Evolutionary conservation across 2,797 vertebrate species (phyloP), one percentile per base, ranked within the genome.

Genomic region (Aphelocoma californica): DNA sequence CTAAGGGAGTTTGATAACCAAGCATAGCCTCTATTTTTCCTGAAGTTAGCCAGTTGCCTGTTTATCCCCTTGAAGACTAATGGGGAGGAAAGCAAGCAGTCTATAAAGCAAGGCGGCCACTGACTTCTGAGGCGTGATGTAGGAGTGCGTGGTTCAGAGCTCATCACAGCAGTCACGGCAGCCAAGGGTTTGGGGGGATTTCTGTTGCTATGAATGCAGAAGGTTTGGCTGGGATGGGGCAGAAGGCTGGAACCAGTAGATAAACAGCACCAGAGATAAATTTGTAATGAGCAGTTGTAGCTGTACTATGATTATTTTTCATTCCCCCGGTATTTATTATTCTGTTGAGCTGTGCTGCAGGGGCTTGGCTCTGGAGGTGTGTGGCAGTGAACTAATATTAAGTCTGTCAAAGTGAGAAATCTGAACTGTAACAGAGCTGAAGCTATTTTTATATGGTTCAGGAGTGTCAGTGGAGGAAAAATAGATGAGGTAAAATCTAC

Each of bases 261-360:
- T 90, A 93, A 89, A 75, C 44, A 81, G 69, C 69, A 81, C 36
- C n/a, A 79, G 57, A 90, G 61, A 64, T 62, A 88, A 87, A 93
- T 75, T 66, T 54, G 62, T 61, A 86, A 79, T 79, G 66, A 91
- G 81, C 26, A 58, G 21, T 75, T 88, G 51, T 75, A 79, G 73
- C 80, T 70, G 57, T 75, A 26, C 24, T 36, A 11, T 47, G 32
- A 18, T 36, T 34, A 58, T 36, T 60, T 81, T 77, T 65, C 12
- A 5, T 71, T 72, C 34, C 40, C 8, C 19, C 2, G 8, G 23
- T 84, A 61, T 93, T 88, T 94, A 78, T 90, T 90, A 87, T 90
- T 92, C 71, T 81, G 57, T 86, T 91, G 62, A 70, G 50, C 66
- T 94, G 58, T 62, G 66, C 77, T 94, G 64, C 70, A 70, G 70